phyloP scores from a whole-genome alignment of 2,888 invertebrate genomes.

The Peribatodes rhomboidaria region DNA sequence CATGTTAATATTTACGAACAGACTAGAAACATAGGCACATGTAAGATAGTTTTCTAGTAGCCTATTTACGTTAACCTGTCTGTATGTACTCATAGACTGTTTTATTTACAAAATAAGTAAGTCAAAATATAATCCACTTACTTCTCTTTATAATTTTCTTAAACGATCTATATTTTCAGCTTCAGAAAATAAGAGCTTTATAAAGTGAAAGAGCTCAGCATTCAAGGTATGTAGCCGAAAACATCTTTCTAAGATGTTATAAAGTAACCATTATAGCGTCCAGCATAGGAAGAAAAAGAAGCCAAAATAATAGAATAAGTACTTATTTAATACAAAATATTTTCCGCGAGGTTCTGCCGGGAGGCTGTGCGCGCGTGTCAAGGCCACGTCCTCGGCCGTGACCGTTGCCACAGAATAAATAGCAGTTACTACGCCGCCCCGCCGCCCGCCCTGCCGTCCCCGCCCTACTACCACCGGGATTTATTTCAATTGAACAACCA shows the following conservation, averaged over 20 bases:
- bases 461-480: constrained; percentile 32
- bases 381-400: constrained; percentile 83
- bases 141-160: too few relatives aligned
- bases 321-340: constrained; percentile 24
- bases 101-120: too few relatives aligned
- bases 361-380: constrained; percentile 80
- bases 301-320: constrained; percentile 21
- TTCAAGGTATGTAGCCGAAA: too few relatives aligned
- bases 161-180: too few relatives aligned
- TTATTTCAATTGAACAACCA: constrained; percentile 36
- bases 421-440: constrained; percentile 31
- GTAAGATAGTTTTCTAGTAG: neutral
- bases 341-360: constrained; percentile 45
- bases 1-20: constrained; percentile 15
- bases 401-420: constrained; percentile 56
- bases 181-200: too few relatives aligned
- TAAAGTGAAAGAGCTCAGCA: too few relatives aligned
- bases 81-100: too few relatives aligned
- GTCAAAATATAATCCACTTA: too few relatives aligned
- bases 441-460: constrained; percentile 44
- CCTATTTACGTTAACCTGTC: neutral
- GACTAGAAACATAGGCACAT: neutral
- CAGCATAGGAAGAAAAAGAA: neutral
- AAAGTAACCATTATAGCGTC: too few relatives aligned
- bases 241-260: too few relatives aligned